Evolutionary conservation across 2,113 vertebrate species (phyloP), one percentile per base, ranked within the genome.

Genomic region (Nanorana parkeri): DNA sequence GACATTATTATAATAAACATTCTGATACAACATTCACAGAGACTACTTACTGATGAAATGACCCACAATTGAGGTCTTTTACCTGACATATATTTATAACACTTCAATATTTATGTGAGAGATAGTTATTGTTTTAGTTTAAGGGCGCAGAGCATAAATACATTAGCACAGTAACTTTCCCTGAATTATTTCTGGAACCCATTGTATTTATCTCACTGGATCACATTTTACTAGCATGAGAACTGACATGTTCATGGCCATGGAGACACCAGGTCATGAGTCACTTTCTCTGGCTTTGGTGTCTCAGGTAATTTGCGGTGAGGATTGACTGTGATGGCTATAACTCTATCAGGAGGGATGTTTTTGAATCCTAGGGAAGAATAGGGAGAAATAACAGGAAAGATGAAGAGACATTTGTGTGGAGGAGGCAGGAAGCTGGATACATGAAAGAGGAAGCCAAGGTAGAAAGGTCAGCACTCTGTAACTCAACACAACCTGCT

Each of bases 381-480:
- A 65, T 10, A 19, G 69, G 47, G 51, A 36, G 20, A 41, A 66
- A 17, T 24, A 15, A 51, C 13, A 52, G 79, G 60, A 56, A 81
- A 41, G 8, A 41, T 65, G 26, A 47, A 68, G 24, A 55, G 72
- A 47, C 61, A 81, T 61, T 26, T 81, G 67, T 63, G 16, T 58
- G 3, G n/a, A 16, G 28, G 20, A 61, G 71, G 72, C 68, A 82
- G 56, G 54, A 82, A 73, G 17, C 64, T 77, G 41, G 32, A 74
- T 41, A 16, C 41, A 36, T 78, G 82, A 78, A 73, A 41, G 24
- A 80, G 69, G 77, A 84, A 80, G 51, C 41, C 6, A 17, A 75
- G 32, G 52, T 36, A 56, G 52, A 80, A 80, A 75, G 63, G 32
- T 75, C 64, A 75, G 29, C 32, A 28, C n/a, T 21, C 6, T 56